Percentiles rank a stretch among this genome's conserved stretches.
Evolutionary conservation across 2,888 invertebrate species (phyloP).

Genomic region (Ptycholaimellus sp.): DNA sequence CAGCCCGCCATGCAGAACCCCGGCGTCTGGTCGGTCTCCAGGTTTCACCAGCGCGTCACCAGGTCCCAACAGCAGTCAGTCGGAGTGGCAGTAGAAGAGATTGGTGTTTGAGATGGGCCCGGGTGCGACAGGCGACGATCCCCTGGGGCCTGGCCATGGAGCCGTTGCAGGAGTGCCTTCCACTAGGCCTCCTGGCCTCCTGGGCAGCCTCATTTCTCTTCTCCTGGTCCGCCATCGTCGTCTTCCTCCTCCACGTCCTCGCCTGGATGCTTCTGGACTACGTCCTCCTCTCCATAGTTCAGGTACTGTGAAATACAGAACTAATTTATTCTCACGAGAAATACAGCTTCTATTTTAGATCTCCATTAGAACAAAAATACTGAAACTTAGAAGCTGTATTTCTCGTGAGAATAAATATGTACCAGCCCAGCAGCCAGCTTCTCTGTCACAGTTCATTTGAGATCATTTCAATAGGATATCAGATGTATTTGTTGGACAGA

Average conservation of each 20-base stretch:
- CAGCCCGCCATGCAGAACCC: slow-evolving; percentile 88
- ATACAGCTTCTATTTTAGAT: too few relatives aligned
- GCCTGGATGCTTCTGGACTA: slow-evolving; percentile 90
- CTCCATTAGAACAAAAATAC: too few relatives aligned
- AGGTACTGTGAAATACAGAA: too few relatives aligned
- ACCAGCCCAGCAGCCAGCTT: too few relatives aligned
- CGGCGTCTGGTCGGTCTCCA: slow-evolving; percentile 57
- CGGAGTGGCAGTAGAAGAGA: too few relatives aligned
- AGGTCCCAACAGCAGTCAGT: too few relatives aligned
- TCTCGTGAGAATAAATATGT: too few relatives aligned
- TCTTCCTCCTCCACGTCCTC: slow-evolving; percentile 70
- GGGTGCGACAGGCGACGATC: slow-evolving; percentile 77
- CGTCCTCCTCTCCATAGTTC: slow-evolving; percentile 61
- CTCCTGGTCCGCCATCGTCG: slow-evolving; percentile 62
- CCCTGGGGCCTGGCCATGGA: slow-evolving; percentile 70
- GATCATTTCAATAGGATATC: too few relatives aligned
- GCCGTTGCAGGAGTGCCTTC: slow-evolving; percentile 69
- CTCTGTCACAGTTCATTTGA: too few relatives aligned
- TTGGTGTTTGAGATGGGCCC: slow-evolving; percentile 62
- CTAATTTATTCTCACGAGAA: too few relatives aligned
- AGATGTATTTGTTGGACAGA: too few relatives aligned
- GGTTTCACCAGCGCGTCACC: slow-evolving; percentile 50
- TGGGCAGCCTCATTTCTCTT: slow-evolving; percentile 60
- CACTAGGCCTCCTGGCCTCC: slow-evolving; percentile 67
- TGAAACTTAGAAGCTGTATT: too few relatives aligned